Evolutionary conservation across 2,888 invertebrate species (phyloP).

Genomic region (Hoplodrina ambigua): DNA sequence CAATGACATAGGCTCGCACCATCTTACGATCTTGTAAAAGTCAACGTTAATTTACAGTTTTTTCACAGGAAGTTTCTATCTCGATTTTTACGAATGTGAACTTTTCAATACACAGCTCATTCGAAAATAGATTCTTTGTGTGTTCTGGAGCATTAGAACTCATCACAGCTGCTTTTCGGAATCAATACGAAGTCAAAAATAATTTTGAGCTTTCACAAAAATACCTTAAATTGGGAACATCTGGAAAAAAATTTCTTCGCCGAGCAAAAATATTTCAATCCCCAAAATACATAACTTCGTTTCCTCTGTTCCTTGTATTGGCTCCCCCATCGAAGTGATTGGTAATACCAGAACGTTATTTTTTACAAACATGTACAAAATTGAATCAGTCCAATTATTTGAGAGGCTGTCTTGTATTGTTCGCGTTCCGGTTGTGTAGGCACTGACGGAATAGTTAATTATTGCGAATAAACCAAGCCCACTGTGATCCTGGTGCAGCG

Average conservation of each 20-base stretch:
- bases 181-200: constrained; percentile 9
- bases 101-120: constrained; percentile 13
- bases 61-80: constrained; percentile 40
- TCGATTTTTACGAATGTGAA: constrained; percentile 4
- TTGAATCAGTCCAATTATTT: constrained; percentile 42
- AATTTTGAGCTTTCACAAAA: constrained; percentile 9
- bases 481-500: constrained; percentile 18
- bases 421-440: constrained; percentile 1
- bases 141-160: constrained; percentile 1
- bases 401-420: constrained; percentile 22
- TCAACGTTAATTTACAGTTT: constrained; percentile 46
- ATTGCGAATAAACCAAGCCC: constrained; percentile 1
- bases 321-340: constrained; percentile 43
- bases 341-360: constrained; percentile 37
- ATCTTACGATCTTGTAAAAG: constrained; percentile 49
- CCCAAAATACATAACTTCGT: constrained; percentile 33
- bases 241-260: constrained; percentile 15
- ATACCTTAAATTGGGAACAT: constrained; percentile 35
- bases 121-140: constrained; percentile 22
- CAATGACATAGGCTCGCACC: constrained; percentile 52
- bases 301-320: constrained; percentile 41
- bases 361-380: constrained; percentile 38
- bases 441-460: constrained; percentile 15
- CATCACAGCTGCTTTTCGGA: constrained; percentile 10
- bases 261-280: constrained; percentile 39